A percentile compares a stretch with the other conserved stretches of the same genome.
These are phyloP conservation scores for Fragum fragum DNA, from an alignment of 2,888 invertebrate genomes.

Conservation along the genomic window DNA sequence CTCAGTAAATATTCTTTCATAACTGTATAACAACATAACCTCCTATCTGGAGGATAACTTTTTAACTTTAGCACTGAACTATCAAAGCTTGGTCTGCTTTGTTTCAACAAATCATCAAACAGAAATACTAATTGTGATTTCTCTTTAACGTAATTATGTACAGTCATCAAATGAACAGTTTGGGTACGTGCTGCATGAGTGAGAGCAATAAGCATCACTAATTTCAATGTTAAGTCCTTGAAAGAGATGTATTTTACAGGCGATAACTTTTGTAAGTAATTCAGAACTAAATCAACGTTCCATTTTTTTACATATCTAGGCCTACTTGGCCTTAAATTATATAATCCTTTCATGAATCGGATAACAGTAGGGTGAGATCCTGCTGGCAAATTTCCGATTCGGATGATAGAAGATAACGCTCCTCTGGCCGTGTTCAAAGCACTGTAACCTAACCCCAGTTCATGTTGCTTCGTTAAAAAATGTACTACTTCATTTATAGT, in stretches of 20 bases:
- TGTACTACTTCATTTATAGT: conserved; percentile 39
- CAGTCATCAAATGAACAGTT: conserved; percentile 32
- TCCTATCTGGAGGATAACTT: conserved; percentile 31
- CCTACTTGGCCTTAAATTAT: conserved; percentile 28
- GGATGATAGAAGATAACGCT: conserved; percentile 49
- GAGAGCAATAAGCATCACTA: conserved; percentile 52
- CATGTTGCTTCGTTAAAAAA: conserved; percentile 35
- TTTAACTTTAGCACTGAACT: conserved; percentile 21
- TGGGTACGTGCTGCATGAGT: conserved; percentile 42
- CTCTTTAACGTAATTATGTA: conserved; percentile 32
- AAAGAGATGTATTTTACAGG: conserved; percentile 35
- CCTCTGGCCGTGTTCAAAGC: conserved; percentile 48
- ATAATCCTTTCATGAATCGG: conserved; percentile 48
- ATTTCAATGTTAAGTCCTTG: conserved; percentile 50
- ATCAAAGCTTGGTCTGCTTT: conserved; percentile 51
- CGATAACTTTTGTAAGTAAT: conserved; percentile 31
- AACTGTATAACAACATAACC: conserved; percentile 17
- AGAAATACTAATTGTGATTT: conserved; percentile 35
- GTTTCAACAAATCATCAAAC: conserved; percentile 48
- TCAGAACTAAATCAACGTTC: conserved; percentile 42
- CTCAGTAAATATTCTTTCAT: conserved; percentile 27
- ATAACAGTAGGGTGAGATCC: conserved; percentile 44
- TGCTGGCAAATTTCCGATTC: conserved; percentile 17
- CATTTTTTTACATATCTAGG: conserved; percentile 43
- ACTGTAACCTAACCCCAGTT: conserved; percentile 35